These are phyloP conservation scores for Drosophila santomea DNA, from an alignment of 1,140 invertebrate species.

Conservation along the genomic window DNA sequence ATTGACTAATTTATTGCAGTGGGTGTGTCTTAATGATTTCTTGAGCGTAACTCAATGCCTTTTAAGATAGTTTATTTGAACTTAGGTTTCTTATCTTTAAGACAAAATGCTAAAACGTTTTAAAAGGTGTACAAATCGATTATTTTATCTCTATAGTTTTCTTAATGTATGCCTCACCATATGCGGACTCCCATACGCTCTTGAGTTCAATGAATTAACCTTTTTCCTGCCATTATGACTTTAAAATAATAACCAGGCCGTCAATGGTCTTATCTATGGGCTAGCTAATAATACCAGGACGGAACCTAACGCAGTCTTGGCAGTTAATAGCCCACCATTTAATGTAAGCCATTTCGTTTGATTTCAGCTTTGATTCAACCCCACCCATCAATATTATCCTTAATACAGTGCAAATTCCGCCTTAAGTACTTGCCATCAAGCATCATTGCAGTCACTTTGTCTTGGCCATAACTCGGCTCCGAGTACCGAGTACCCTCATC, in stretches of 20 bases:
- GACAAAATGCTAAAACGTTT: no score
- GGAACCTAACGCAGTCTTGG: not conserved
- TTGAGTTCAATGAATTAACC: no score
- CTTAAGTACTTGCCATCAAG: conserved; percentile 51
- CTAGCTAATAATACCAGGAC: conserved; percentile 4
- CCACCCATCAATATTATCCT: conserved; percentile 35
- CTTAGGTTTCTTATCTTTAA: no score
- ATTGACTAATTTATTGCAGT: conserved; percentile 9
- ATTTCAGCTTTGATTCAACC: conserved; percentile 1
- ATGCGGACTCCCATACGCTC: no score
- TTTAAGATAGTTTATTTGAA: not conserved
- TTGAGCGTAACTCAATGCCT: no score
- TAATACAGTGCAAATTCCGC: conserved; percentile 51
- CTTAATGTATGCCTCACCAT: no score
- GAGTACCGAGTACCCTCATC: conserved; percentile 29
- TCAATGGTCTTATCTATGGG: not conserved
- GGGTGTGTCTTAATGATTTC: no score
- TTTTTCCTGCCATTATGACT: not conserved
- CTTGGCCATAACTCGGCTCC: conserved; percentile 20
- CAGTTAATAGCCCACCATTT: conserved; percentile 18
- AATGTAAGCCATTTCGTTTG: conserved; percentile 6
- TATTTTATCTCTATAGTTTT: no score
- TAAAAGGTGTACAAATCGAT: no score
- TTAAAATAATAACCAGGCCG: not conserved
- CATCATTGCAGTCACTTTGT: conserved; percentile 42